Evolutionary conservation across 2,888 invertebrate species (phyloP).

Genomic region (Tryphoninae sp.): DNA sequence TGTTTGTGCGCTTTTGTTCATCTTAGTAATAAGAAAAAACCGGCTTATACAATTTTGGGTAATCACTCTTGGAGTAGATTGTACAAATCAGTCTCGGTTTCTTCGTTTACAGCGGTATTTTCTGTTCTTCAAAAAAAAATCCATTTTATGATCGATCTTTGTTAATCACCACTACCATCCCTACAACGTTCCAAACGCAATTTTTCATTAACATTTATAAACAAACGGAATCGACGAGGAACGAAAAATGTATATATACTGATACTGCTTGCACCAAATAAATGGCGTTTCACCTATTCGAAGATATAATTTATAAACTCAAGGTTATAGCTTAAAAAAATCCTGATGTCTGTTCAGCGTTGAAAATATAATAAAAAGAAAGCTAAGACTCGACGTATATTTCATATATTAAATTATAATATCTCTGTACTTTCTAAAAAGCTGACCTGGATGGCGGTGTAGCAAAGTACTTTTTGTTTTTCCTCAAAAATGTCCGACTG

Average conservation of each 20-base stretch:
- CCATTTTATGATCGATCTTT: constrained; percentile 39
- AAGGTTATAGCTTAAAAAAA: constrained; percentile 28
- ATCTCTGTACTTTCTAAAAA: constrained; percentile 66
- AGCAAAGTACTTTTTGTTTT: constrained; percentile 79
- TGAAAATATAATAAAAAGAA: constrained; percentile 34
- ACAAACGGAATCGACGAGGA: constrained; percentile 4
- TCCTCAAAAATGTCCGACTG: constrained; percentile 77
- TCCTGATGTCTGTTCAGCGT: constrained; percentile 30
- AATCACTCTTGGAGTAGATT: constrained; percentile 19
- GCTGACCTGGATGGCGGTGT: constrained; percentile 77
- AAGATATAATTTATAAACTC: constrained; percentile 1
- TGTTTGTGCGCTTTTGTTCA: constrained; percentile 30
- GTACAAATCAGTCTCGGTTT: constrained; percentile 38
- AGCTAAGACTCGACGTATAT: constrained; percentile 32
- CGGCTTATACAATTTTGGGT: constrained; percentile 20
- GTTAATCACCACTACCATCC: constrained; percentile 56
- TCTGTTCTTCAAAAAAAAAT: constrained; percentile 38
- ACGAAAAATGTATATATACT: constrained; percentile 2
- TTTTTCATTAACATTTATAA: constrained; percentile 36
- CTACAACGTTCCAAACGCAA: constrained; percentile 57
- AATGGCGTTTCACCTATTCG: no score
- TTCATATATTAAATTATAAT: constrained; percentile 62
- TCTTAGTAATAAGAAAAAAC: constrained; percentile 21
- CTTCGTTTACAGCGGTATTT: constrained; percentile 9
- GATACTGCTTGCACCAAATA: not conserved